Evolutionary conservation across 2,888 invertebrate species (phyloP), one percentile per base, ranked within the genome.

Genomic region (Erannis defoliaria): DNA sequence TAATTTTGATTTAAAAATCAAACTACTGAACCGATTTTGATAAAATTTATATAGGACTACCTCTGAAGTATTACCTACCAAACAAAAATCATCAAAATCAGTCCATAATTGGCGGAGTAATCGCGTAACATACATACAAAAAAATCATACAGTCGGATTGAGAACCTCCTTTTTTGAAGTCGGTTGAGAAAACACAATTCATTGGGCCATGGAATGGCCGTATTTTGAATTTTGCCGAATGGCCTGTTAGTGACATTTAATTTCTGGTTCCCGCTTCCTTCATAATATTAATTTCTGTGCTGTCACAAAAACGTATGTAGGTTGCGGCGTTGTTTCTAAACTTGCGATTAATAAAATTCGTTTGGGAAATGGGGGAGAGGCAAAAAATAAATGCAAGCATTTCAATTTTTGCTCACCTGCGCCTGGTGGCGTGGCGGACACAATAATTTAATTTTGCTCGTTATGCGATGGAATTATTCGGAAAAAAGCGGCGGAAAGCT

Each of bases 391-490:
- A 70, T 70, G 70, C 71, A 71, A 72, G 65, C 68, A 71, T 82
- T 81, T 72, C 70, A 78, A 80, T 82, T 82, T 75, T 70, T 60
- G 67, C 76, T 75, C 74, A 82, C 81, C 83, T 82, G 79, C 63
- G 67, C 70, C 70, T 71, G 71, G 72, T 70, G 62, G 64, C 74
- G 68, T 64, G 63, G 73, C 74, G 73, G 80, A 75, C 79, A 78
- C 73, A 81, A 85, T 87, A 84, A 88, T 87, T 86, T 84, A 81
- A 88, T 88, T 85, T 85, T 73, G 66, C 78, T 83, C 80, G 81
- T 84, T 82, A 82, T 75, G 75, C 71, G 78, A 76, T 77, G 76
- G 73, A 82, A 83, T 84, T 81, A 82, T 85, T 84, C 75, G 75
- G 68, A 83, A 85, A 85, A 85, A 89, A 84, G 78, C 77, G 68